phyloP scores from a whole-genome alignment of 2,113 vertebrate genomes.

The Myrmophylax atrothorax region DNA sequence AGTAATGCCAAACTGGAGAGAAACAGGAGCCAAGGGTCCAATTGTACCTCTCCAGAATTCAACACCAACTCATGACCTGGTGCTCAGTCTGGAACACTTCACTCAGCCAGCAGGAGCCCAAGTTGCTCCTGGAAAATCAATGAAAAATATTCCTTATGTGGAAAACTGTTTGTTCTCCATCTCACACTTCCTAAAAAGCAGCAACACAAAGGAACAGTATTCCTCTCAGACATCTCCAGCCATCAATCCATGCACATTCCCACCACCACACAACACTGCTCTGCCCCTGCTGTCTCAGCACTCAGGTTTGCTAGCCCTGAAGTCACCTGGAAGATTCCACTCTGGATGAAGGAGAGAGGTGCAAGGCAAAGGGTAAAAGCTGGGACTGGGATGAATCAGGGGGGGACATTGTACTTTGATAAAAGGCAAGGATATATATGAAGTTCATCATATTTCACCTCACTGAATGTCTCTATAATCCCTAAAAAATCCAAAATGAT shows the following conservation, averaged over 20 bases:
- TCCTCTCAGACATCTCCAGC: background rate
- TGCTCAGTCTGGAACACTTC: background rate
- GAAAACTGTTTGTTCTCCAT: background rate
- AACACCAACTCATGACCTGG: accelerated
- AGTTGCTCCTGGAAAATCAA: background rate
- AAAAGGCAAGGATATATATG: background rate
- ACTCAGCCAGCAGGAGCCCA: background rate
- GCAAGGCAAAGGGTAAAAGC: background rate
- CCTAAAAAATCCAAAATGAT: background rate
- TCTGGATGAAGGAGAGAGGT: background rate
- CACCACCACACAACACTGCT: background rate
- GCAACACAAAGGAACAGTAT: background rate
- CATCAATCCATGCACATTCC: background rate
- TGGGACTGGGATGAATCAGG: background rate
- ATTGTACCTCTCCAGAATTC: background rate
- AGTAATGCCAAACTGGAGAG: background rate
- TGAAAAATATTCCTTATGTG: background rate
- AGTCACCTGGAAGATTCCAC: background rate
- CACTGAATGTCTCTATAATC: background rate
- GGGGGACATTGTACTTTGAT: too few relatives aligned
- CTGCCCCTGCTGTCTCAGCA: background rate
- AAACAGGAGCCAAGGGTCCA: background rate
- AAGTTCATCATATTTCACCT: background rate
- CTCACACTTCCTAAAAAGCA: background rate
- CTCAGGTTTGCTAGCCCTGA: background rate